Evolutionary conservation across 2,797 vertebrate genomes (phyloP), one percentile per base, ranked within the genome.

Genomic region (Channa striata): DNA sequence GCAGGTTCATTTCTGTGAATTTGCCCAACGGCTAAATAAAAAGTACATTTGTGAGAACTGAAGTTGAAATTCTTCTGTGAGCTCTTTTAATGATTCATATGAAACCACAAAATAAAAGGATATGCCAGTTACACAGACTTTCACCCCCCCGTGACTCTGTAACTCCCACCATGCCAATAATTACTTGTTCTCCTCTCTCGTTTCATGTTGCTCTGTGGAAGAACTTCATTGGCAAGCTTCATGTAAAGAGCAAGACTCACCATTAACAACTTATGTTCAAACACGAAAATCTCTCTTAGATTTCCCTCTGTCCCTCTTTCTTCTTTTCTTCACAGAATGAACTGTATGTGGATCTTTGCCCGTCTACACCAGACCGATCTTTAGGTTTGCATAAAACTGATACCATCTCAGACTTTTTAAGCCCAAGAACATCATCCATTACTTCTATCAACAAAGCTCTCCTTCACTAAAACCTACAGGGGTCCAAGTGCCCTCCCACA

Each of bases 401-500:
- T 87, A 69, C 30, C 33, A 87, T 89, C 86, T 84, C 59, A 16
- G 3, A 23, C 77, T 79, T 44, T 39, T 37, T 51, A 48, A 64
- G 47, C 43, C 30, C 11, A 17, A 68, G 67, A 81, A 72, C 74
- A 65, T 79, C 85, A 62, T 88, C 74, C 75, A 73, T 90, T 85
- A 79, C 59, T 34, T 36, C 72, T 86, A 89, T 89, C 84, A 85
- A 86, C 81, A 89, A 86, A 88, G 72, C 37, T 81, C 80, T 77
- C 64, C 46, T 77, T 74, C 66, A 66, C 23, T 3, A 56, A 75
- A 54, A 54, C 83, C 72, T 59, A 59, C 59, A 63, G 58, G 68
- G 72, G 64, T 84, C 54, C 59, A 54, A 66, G 59, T 61, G 33
- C 56, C 56, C 62, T 56, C 72, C 68, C 59, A 74, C 37, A 49